These are phyloP conservation scores for Epiblema foenella DNA, from an alignment of 2,888 invertebrate species.

Conservation along the genomic window DNA sequence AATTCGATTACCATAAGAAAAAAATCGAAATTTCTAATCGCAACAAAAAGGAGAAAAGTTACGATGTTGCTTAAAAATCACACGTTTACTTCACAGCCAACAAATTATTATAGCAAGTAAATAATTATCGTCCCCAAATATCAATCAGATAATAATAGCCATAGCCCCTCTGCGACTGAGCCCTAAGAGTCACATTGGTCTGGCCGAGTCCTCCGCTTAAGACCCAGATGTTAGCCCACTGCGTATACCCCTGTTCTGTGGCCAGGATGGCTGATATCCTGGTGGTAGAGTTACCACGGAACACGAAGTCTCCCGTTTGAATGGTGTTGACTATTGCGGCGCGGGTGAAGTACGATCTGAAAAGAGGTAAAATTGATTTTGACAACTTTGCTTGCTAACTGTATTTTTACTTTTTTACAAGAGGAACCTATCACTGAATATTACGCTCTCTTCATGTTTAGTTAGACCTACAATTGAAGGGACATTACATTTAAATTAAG, in stretches of 20 bases:
- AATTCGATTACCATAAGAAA: too few species aligned
- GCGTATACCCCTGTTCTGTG: constrained; percentile 63
- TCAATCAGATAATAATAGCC: constrained; percentile 70
- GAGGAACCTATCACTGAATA: too few species aligned
- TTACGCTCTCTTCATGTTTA: too few species aligned
- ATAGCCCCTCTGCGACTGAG: constrained; percentile 62
- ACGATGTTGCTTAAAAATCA: neutral
- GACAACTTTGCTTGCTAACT: too few species aligned
- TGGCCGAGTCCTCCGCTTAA: constrained; percentile 56
- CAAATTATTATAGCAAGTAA: neutral
- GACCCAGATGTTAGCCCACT: constrained; percentile 61
- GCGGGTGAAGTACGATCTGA: constrained; percentile 57
- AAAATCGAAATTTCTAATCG: too few species aligned
- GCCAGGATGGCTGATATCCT: constrained; percentile 64
- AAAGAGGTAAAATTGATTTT: constrained; percentile 41
- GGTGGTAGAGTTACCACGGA: constrained; percentile 61
- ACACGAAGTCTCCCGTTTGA: constrained; percentile 67
- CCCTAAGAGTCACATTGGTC: constrained; percentile 63
- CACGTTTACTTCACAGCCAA: neutral
- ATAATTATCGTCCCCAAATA: constrained; percentile 65
- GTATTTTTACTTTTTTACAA: too few species aligned
- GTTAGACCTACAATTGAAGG: too few species aligned
- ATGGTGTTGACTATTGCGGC: constrained; percentile 56
- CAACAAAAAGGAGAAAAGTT: too few species aligned
- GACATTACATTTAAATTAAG: too few species aligned